Conservation (phyloP, 2,113 vertebrate genomes). For the Pelodiscus sinensis region DNA sequence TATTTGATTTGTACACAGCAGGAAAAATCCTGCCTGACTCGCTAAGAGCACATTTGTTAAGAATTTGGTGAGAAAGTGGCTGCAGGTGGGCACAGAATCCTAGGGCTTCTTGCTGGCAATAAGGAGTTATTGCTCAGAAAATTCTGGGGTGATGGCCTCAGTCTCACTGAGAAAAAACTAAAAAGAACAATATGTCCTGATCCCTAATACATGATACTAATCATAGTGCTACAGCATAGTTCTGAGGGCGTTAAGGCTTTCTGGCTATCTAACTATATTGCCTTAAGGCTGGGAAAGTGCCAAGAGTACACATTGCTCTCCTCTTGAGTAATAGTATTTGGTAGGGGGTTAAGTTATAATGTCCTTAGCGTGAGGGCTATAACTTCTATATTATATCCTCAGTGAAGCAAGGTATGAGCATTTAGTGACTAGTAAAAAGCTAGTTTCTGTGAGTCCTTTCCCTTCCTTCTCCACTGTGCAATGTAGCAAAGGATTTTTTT, state of each 20-base stretch:
- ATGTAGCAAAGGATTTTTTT: not conserved
- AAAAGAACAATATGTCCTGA: not conserved
- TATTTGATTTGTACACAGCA: not conserved
- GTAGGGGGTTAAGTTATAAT: not conserved
- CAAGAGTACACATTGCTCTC: not conserved
- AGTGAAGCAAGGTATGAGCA: not conserved
- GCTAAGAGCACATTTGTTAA: not conserved
- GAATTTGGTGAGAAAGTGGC: not conserved
- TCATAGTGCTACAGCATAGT: not conserved
- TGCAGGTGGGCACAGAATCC: not conserved
- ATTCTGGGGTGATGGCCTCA: not conserved
- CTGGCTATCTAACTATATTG: not conserved
- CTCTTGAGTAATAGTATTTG: not conserved
- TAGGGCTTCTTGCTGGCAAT: not conserved
- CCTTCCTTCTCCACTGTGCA: not conserved
- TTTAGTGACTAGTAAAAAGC: not conserved
- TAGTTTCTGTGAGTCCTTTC: not conserved
- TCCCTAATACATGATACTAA: not conserved
- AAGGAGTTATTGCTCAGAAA: not conserved
- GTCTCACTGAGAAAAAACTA: accelerated
- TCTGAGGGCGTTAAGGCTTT: not conserved
- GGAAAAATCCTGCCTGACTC: not conserved
- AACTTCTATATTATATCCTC: not conserved
- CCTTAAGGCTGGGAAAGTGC: not conserved
- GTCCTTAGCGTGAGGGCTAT: not conserved